These are phyloP conservation scores for Ctenodactylus gundi DNA, from an alignment of 2,113 vertebrate species.

Conservation along the genomic window DNA sequence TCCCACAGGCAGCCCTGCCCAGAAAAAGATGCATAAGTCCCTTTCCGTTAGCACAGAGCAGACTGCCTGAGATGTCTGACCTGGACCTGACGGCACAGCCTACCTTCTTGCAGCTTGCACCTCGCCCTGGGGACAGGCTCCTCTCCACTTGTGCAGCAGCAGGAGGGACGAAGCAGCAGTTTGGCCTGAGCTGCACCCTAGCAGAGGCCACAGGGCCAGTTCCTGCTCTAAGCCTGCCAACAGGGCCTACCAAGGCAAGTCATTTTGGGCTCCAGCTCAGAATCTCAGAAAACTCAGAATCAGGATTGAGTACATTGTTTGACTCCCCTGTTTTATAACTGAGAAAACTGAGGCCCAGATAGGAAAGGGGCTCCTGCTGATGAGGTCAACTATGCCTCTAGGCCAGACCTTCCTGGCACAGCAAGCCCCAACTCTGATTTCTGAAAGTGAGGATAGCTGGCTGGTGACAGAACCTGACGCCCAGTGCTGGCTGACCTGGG, in stretches of 20 bases:
- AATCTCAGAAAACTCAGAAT: conserved; percentile 17
- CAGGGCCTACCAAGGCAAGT: neutral
- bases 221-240: neutral
- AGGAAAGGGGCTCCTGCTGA: neutral
- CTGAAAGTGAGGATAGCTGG: neutral
- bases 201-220: neutral
- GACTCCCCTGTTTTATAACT: neutral
- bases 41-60: neutral
- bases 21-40: neutral
- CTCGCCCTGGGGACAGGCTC: neutral
- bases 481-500: neutral
- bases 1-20: neutral
- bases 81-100: neutral
- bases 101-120: neutral
- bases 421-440: neutral
- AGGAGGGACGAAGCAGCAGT: conserved; percentile 37
- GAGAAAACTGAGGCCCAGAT: conserved; percentile 13
- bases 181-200: neutral
- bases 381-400: neutral
- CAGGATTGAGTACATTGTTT: neutral
- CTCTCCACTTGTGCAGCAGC: neutral
- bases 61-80: neutral
- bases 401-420: neutral
- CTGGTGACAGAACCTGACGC: neutral
- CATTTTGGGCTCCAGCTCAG: neutral